Base-by-base conservation (phyloP, 2,113 vertebrate genomes). In the Tichodroma muraria region DNA sequence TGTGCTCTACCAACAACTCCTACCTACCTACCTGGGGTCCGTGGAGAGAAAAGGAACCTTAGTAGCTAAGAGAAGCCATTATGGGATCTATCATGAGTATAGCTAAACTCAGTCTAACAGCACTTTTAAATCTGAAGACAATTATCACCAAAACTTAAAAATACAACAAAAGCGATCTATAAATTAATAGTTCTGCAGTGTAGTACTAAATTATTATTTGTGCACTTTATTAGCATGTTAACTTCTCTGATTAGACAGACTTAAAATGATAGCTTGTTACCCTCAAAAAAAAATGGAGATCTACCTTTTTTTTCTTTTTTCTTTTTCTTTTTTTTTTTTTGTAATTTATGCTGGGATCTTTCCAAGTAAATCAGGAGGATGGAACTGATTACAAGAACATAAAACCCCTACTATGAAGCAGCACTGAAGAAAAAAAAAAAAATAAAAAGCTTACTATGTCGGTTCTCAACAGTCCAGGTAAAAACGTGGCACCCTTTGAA, bases 401-500 rank as follows among this genome's bases (percentile, higher is more conserved):
- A 94, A 89, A 95, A 60, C 91, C 56, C 80, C 82, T 87, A 89
- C 57, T 94, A 61, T 17, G 79, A 96, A 97, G 97, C 95, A 93
- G 94, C 89, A 95, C 90, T 92, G 92, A 52, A 86, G 80, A 81
- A 63, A 50, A 42, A 15, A 76, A 85, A 59, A 85, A 49, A 66
- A 33, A 44, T 47, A 94, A 89, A 96, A 94, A 92, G 95, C 97
- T 95, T 95, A 83, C 96, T 96, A 89, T 42, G 83, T 90, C 78
- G 40, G 94, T 94, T 95, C 92, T 97, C 96, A 97, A 59, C 31
- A 96, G 98, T 98, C 97, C 97, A 95, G 97, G 97, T 97, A 94
- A 97, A 98, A 98, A 98, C 85, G 89, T 85, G 96, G 96, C 98
- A 98, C 98, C 97, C 97, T 98, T 97, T 89, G 87, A 88, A 93